Evolutionary conservation across 2,113 vertebrate species (phyloP).

Genomic region (Dissostichus mawsoni): DNA sequence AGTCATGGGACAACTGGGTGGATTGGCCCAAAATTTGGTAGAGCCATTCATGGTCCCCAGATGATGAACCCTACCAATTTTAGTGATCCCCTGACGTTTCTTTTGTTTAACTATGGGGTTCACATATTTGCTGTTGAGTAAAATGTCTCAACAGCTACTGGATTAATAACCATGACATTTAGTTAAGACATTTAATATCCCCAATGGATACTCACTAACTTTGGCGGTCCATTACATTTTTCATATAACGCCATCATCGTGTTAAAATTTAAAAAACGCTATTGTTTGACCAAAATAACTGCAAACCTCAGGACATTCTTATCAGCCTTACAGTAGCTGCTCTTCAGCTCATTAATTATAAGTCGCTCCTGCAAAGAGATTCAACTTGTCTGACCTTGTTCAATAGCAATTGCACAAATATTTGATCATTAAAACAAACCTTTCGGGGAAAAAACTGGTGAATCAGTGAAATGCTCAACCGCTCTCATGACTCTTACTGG

Average conservation of each 20-base stretch:
- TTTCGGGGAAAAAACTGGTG: neutral
- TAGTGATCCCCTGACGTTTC: neutral
- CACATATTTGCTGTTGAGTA: neutral
- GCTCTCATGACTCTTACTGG: neutral
- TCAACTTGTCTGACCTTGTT: neutral
- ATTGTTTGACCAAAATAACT: too few relatives aligned
- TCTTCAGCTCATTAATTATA: neutral
- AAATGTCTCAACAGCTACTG: neutral
- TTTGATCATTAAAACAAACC: neutral
- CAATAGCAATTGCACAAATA: neutral
- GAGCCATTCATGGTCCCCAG: neutral
- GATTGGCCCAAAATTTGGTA: neutral
- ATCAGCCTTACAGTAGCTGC: too few relatives aligned
- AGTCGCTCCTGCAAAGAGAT: neutral
- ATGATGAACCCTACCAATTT: neutral
- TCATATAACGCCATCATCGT: too few relatives aligned
- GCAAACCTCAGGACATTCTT: too few relatives aligned
- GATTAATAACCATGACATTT: neutral
- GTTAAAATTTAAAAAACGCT: too few relatives aligned
- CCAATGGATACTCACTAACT: neutral
- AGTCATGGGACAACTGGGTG: neutral
- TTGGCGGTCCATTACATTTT: neutral
- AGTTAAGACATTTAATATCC: neutral
- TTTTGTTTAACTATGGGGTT: neutral
- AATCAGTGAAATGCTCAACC: neutral